Base-by-base conservation (phyloP, 2,113 vertebrate species). In the Bos taurus region DNA sequence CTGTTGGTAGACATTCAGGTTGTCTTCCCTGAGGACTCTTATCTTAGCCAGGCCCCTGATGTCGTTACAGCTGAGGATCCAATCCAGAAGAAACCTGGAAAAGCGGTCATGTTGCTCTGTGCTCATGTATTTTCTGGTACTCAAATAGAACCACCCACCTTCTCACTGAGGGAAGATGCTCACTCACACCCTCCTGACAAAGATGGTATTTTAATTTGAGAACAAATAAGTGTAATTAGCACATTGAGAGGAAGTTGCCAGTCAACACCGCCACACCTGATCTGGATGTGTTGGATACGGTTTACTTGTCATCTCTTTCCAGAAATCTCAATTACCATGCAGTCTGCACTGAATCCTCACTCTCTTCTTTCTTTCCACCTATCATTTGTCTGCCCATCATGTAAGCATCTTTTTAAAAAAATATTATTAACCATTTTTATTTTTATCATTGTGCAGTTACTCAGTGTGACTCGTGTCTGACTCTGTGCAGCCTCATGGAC, bases 161-260 rank as follows among this genome's bases (percentile, higher is more conserved):
- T 36, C 56, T 93, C 71, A 26, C 67, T 64, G 71, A 93, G 50
- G 82, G 71, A 88, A 43, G 62, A 57, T 21, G 25, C 8, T 90
- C 50, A 48, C 33, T 89, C 46, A 64, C n/a, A 81, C 46, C 57
- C 10, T 84, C n/a, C 4, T 15, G 7, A 91, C 62, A 87, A 96
- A 80, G 36, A 30, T 67, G 23, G 71, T 93, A 13, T 80, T 97
- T 97, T 84, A 67, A 64, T 71, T 93, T 91, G 93, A 96, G 96
- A 95, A 97, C 88, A 98, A 96, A 71, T 17, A 67, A 43, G 9
- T 46, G 16, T 78, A 94, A 97, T 97, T 88, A 95, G 83, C 92
- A 96, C 57, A 43, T 88, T 84, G 62, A 81, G 64, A 28, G 62
- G 62, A 89, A 96, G 40, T 86, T 95, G 95, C 83, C 83, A 74